phyloP scores from a whole-genome alignment of 2,888 invertebrate species.

The Drosophila stalkeri region DNA sequence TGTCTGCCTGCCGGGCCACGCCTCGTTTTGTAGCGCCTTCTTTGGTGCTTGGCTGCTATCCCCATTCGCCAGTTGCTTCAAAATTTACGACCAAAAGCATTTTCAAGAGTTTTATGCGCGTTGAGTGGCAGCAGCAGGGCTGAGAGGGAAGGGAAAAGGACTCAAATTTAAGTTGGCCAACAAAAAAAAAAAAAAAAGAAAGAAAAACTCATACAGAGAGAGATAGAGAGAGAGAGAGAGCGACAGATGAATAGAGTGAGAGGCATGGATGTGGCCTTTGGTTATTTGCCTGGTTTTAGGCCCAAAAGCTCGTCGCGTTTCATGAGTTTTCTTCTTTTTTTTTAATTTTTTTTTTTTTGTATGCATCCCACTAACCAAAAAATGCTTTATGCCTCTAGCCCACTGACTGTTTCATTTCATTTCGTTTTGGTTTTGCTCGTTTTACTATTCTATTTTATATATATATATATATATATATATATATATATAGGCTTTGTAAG shows the following conservation, averaged over 20 bases:
- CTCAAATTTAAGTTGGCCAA: conserved; percentile 41
- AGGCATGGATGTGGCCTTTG: conserved; percentile 15
- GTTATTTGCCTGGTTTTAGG: conserved; percentile 49
- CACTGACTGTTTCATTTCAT: conserved; percentile 37
- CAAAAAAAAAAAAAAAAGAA: conserved; percentile 34
- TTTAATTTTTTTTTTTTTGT: neutral
- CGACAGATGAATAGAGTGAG: conserved; percentile 3
- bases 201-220: conserved; percentile 15
- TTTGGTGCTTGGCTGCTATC: conserved; percentile 9
- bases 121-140: conserved; percentile 55
- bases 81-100: conserved; percentile 80
- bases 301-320: conserved; percentile 36
- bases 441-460: conserved; percentile 19
- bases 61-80: conserved; percentile 66
- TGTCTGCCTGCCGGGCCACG: conserved; percentile 23
- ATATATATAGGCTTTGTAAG: neutral
- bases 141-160: conserved; percentile 20
- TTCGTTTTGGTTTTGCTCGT: conserved; percentile 21
- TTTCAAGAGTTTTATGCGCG: conserved; percentile 78
- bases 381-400: neutral
- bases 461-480: no score
- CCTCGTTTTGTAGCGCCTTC: conserved; percentile 4
- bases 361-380: neutral
- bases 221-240: neutral
- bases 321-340: conserved; percentile 13